A percentile compares a stretch with the other conserved stretches of the same genome.
These are phyloP conservation scores for Pollenia angustigena DNA, from an alignment of 2,888 invertebrate species.

Conservation along the genomic window DNA sequence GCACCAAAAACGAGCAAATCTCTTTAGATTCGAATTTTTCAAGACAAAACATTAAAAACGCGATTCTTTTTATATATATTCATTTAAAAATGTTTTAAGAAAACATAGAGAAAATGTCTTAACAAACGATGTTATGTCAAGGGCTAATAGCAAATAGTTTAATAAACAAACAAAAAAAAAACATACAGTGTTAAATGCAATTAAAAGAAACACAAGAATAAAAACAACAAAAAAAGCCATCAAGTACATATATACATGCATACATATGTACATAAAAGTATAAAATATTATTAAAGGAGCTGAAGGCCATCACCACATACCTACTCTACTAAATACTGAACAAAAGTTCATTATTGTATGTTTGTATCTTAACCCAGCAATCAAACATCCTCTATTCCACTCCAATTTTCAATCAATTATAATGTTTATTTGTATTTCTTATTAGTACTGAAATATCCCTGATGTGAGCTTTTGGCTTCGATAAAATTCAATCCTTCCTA, in stretches of 20 bases:
- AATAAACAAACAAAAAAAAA: neutral
- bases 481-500: slow-evolving; percentile 23
- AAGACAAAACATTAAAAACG: no score
- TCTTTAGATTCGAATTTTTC: no score
- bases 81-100: no score
- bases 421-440: slow-evolving; percentile 54
- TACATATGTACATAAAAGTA: neutral
- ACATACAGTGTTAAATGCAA: neutral
- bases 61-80: no score
- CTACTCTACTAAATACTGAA: neutral
- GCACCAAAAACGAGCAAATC: no score
- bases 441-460: slow-evolving; percentile 43
- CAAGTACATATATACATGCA: neutral
- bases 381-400: slow-evolving; percentile 34
- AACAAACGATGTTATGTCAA: no score
- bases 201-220: neutral
- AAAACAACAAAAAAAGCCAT: slow-evolving; percentile 1
- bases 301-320: neutral
- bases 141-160: no score
- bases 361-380: slow-evolving; percentile 24
- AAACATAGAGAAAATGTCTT: no score
- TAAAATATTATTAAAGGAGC: no score
- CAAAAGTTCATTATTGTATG: neutral
- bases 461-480: slow-evolving; percentile 25
- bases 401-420: slow-evolving; percentile 68